Evolutionary conservation across 2,888 invertebrate genomes (phyloP), one percentile per base, ranked within the genome.

Genomic region (Amphimallon solstitiale): DNA sequence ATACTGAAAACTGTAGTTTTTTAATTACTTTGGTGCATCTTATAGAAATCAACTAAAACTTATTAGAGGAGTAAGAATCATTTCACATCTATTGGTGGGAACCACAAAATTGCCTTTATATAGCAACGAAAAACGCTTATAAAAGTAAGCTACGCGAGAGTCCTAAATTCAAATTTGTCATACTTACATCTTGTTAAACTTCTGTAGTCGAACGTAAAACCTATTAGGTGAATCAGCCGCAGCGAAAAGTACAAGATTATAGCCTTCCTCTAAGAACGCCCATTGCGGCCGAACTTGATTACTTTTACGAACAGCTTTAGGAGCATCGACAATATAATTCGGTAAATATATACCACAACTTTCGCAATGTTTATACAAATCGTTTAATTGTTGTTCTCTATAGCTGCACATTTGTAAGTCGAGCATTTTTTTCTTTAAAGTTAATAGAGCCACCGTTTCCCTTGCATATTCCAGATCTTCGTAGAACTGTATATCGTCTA

Each of bases 401-500:
- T 74, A 68, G 43, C 80, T 72, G 1, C 83, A 86, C 54, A 84
- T 79, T 35, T 83, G 78, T 43, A 80, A 78, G 7, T 80, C 75
- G 19, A 88, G 71, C 6, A 91, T 79, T 70, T 86, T 82, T 12
- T 82, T 79, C 69, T 85, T 86, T 9, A 91, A 79, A 71, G 87
- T 85, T 29, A 85, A 80, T 68, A 85, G 85, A 1, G 86, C 84
- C 2, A 89, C 84, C 0, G 81, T 79, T 72, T 85, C 83, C 19
- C 86, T 84, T 1, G 83, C 71, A 2, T 84, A 80, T 0, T 82
- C 77, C 17, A 90, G 78, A 65, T 86, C 83, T 69, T 86, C 85
- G 66, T 87, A 85, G 23, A 86, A 83, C 74, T 87, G 86, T 38
- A 92, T 77, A 2, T 88, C 87, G 60, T 90, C 86, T 1, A 92